Base-by-base conservation (phyloP, 2,888 invertebrate genomes). In the Ochlodes sylvanus region DNA sequence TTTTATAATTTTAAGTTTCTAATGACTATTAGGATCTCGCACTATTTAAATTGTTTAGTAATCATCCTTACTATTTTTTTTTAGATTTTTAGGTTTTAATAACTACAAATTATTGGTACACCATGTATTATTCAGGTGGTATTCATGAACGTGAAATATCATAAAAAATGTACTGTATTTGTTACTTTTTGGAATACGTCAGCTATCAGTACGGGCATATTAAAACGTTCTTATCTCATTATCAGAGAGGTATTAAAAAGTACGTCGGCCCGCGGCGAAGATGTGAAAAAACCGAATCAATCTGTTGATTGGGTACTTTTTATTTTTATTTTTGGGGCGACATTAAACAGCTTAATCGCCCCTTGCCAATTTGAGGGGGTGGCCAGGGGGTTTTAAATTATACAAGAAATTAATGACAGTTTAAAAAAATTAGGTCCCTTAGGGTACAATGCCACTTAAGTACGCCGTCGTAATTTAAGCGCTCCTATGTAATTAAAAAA, bases 281-380 rank as follows among this genome's bases (percentile, higher is more conserved):
- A 54, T 19, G 32, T 27, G 66, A 54, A 73, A 77, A 85, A 84
- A 82, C 82, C 79, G 81, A 79, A 82, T 84, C 90, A 91, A 92
- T 92, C 90, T 86, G 89, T 90, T 92, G 92, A 92, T 92, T 92
- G 88, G 92, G 86, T 84, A 81, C 85, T 88, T 91, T 90, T 88
- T 77, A 74, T 87, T 86, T 84, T 82, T 85, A 66, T 84, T 88
- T 87, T 76, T 83, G 88, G 89, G 85, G 88, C 79, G 89, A 90
- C 90, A 89, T 91, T 92, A 92, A 92, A 88, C 86, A 83, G 88
- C 87, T 91, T 92, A 92, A 92, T 90, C 87, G 87, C 87, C 84
- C 87, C 85, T 79, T 77, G 72, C 73, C 75, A 74, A 80, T 87
- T 74, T 70, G 72, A 76, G 76, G 83, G 82, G 82, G 76, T 63